Evolutionary conservation across 2,113 vertebrate species (phyloP), one percentile per base, ranked within the genome.

Genomic region (Ciconia boyciana): DNA sequence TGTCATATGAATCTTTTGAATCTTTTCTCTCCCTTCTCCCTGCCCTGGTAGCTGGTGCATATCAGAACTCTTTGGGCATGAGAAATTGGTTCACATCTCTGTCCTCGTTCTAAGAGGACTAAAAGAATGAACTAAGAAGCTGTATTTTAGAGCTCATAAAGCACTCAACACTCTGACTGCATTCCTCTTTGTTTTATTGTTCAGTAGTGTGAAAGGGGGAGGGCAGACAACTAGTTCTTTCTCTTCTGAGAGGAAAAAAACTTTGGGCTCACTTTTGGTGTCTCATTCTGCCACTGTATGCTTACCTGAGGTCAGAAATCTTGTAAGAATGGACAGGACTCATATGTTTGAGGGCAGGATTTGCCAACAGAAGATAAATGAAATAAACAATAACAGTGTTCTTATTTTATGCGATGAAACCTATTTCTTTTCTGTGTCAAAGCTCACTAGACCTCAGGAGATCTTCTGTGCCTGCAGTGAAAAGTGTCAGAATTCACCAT

Each of bases 101-200:
- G 15, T 85, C 76, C 71, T 95, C 4, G 28, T 83, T 90, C 57
- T 89, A 32, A n/a, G n/a, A n/a, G n/a, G n/a, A n/a, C n/a, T 55
- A 39, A 81, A 89, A 87, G 58, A 83, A 34, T 68, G 39, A 89
- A 62, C 29, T 48, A 77, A 75, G 76, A 81, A 83, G 44, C 66
- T 74, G 24, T 66, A 68, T 72, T 90, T 92, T 71, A 70, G 60
- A 75, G 36, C 69, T 94, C 64, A 54, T 93, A 44, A 97, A 93
- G 15, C 55, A 16, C 46, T 94, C 60, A 86, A 62, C n/a, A 60
- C 1, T 1, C 36, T 60, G 86, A 34, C 64, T 88, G 25, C 32
- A 22, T 77, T 92, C 17, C 17, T 62, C 54, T 89, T 80, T 83
- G 44, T 51, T 95, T 94, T 91, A 91, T 87, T 94, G 48, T 89